phyloP scores from a whole-genome alignment of 2,888 invertebrate genomes.

The Cephalotes varians region DNA sequence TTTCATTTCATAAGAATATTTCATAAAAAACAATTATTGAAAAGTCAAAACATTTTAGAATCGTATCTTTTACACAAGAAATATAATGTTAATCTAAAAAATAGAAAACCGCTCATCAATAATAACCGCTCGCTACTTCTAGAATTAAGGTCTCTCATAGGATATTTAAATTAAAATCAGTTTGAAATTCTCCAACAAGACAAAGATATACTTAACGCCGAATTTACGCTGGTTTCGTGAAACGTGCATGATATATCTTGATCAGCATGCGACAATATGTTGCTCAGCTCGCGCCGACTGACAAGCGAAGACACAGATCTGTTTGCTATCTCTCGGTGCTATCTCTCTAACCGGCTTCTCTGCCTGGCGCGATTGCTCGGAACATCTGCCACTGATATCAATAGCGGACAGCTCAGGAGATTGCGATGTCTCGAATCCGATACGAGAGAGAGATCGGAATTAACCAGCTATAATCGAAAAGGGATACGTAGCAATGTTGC shows the following conservation, averaged over 20 bases:
- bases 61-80: too few relatives aligned
- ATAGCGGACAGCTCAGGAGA: conserved; percentile 54
- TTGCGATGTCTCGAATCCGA: conserved; percentile 50
- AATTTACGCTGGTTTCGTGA: conserved; percentile 26
- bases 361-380: conserved; percentile 37
- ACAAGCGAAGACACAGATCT: conserved; percentile 54
- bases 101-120: too few relatives aligned
- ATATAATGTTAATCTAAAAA: too few relatives aligned
- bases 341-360: conserved; percentile 48
- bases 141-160: background rate
- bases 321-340: conserved; percentile 41
- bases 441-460: conserved; percentile 35
- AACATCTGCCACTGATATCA: conserved; percentile 54
- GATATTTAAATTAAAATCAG: background rate
- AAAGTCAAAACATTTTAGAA: too few relatives aligned
- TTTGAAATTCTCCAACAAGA: background rate
- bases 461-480: conserved; percentile 45
- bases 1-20: too few relatives aligned
- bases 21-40: too few relatives aligned
- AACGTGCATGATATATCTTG: conserved; percentile 28
- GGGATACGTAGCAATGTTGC: conserved; percentile 12
- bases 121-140: too few relatives aligned
- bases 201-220: background rate
- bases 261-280: conserved; percentile 47
- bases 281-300: conserved; percentile 37